Percentiles rank a stretch among this genome's conserved stretches.
phyloP scores from a whole-genome alignment of 2,113 vertebrate genomes.

The Sturnus vulgaris region DNA sequence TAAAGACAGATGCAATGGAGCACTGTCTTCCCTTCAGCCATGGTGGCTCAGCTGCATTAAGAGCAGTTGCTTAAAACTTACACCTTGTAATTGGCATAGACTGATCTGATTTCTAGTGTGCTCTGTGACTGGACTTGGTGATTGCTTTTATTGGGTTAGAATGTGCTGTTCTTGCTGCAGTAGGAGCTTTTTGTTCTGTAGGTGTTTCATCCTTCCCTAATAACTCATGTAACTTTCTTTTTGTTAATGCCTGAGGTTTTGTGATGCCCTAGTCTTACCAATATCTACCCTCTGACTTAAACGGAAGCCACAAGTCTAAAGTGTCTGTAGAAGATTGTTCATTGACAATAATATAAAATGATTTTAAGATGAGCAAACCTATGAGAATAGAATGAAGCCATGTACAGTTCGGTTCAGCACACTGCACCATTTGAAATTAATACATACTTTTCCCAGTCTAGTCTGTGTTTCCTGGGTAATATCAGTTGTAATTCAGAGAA shows the following conservation, averaged over 20 bases:
- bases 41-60: neutral
- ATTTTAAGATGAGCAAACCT: neutral
- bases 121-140: neutral
- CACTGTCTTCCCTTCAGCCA: neutral
- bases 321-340: neutral
- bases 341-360: neutral
- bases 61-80: neutral
- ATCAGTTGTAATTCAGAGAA: neutral
- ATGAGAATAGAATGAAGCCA: neutral
- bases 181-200: neutral
- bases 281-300: neutral
- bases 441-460: neutral
- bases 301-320: neutral
- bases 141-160: neutral
- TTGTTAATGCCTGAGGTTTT: neutral
- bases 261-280: neutral
- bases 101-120: neutral
- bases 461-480: neutral
- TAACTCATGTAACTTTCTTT: neutral
- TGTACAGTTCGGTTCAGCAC: neutral
- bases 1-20: neutral
- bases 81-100: neutral
- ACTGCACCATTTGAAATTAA: neutral
- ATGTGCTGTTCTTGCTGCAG: neutral
- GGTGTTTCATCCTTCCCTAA: neutral